A percentile compares a stretch with the other conserved stretches of the same genome.
phyloP scores from a whole-genome alignment of 2,113 vertebrate genomes.

The Collichthys lucidus region DNA sequence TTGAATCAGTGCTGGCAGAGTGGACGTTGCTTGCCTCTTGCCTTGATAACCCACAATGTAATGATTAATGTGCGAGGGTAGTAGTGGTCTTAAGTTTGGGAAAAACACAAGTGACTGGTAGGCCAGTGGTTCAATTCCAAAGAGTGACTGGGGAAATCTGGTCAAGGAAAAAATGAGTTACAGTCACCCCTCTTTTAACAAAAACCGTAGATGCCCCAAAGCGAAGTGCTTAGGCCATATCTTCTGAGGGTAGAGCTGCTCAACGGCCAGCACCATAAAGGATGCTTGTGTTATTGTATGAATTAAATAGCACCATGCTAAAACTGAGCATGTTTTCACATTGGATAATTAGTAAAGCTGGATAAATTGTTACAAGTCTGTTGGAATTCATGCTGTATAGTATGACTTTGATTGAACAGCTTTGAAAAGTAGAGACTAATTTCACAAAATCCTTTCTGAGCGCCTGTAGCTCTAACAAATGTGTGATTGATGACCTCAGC shows the following conservation, averaged over 20 bases:
- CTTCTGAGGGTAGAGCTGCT: not conserved
- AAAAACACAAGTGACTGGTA: slow-evolving; percentile 43
- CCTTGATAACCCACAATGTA: slow-evolving; percentile 60
- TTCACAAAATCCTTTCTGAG: slow-evolving; percentile 13
- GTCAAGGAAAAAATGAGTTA: slow-evolving; percentile 15
- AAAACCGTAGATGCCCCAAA: slow-evolving; percentile 2
- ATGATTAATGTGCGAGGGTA: slow-evolving; percentile 65
- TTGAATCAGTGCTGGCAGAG: slow-evolving; percentile 63
- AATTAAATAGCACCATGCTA: slow-evolving; percentile 8
- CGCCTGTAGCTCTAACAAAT: slow-evolving; percentile 13
- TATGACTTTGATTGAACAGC: slow-evolving; percentile 28
- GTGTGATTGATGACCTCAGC: slow-evolving; percentile 2
- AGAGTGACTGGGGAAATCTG: slow-evolving; percentile 29
- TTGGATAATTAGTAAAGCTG: slow-evolving; percentile 9
- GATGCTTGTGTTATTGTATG: not conserved
- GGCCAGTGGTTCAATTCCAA: slow-evolving; percentile 24
- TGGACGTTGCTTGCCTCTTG: slow-evolving; percentile 45
- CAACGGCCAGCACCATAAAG: not conserved
- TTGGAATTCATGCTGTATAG: slow-evolving; percentile 13
- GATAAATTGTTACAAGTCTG: slow-evolving; percentile 3
- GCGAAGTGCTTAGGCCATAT: not conserved
- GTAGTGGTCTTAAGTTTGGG: slow-evolving; percentile 33
- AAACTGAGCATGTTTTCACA: slow-evolving; percentile 9
- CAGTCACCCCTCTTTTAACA: not conserved
- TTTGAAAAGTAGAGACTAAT: slow-evolving; percentile 11